Conservation (phyloP, 2,797 vertebrate species). For the Myotis vivesi region DNA sequence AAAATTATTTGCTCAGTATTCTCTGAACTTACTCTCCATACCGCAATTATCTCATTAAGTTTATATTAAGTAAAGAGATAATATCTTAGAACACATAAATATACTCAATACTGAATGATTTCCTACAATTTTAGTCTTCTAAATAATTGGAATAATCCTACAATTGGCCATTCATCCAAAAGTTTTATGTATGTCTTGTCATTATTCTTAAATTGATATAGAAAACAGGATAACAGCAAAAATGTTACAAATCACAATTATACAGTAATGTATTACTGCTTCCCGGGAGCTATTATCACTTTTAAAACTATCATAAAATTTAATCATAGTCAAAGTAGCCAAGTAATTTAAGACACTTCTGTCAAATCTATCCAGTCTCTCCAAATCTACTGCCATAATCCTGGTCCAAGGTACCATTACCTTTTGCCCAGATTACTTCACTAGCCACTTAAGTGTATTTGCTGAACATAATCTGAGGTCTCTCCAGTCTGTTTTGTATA, state of each 20-base stretch:
- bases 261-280: neutral
- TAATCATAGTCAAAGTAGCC: neutral
- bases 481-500: neutral
- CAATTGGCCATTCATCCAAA: neutral
- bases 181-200: neutral
- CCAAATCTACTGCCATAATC: neutral
- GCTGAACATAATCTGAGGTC: neutral
- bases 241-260: conserved; percentile 41
- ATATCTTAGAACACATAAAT: neutral
- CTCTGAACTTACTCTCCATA: neutral
- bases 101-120: neutral
- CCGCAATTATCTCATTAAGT: neutral
- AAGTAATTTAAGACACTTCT: conserved; percentile 44
- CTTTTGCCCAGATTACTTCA: neutral
- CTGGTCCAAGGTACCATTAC: neutral
- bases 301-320: conserved; percentile 15
- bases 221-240: neutral
- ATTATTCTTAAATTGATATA: conserved; percentile 41
- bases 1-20: neutral
- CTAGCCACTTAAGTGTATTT: neutral
- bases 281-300: neutral
- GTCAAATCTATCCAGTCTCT: neutral
- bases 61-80: neutral
- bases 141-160: conserved; percentile 24
- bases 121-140: conserved; percentile 46